A percentile compares a stretch with the other conserved stretches of the same genome.
Evolutionary conservation across 92 coral and sea anemone species (phyloP).

Genomic region (Porites divaricata): DNA sequence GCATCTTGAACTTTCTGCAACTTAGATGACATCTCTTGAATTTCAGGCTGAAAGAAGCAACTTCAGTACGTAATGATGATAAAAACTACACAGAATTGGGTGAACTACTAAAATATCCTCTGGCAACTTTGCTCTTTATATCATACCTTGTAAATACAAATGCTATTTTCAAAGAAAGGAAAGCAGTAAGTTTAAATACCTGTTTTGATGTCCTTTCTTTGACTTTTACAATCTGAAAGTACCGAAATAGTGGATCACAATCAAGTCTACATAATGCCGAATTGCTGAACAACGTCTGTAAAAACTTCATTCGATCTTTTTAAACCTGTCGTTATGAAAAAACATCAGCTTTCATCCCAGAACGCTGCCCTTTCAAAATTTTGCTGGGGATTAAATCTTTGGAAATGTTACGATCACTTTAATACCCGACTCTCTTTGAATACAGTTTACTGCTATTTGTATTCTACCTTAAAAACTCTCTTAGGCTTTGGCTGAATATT

Average conservation of each 20-base stretch:
- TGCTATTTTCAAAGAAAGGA: background rate
- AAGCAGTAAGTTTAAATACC: constrained; percentile 1
- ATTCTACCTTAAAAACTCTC: constrained; percentile 59
- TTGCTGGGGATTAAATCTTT: too few relatives aligned
- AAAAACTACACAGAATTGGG: background rate
- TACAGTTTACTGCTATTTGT: background rate
- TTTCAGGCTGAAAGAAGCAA: constrained; percentile 3
- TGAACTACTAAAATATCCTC: too few relatives aligned
- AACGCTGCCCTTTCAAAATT: too few relatives aligned
- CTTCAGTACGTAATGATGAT: background rate
- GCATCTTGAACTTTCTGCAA: constrained; percentile 57
- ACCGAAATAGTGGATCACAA: background rate
- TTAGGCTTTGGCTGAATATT: constrained; percentile 30
- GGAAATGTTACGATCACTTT: too few relatives aligned
- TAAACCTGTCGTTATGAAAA: too few relatives aligned
- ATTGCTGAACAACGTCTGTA: background rate
- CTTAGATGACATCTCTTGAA: constrained; percentile 26
- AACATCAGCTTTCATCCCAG: too few relatives aligned
- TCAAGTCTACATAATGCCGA: too few relatives aligned
- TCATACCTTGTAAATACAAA: too few relatives aligned
- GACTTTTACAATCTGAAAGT: constrained; percentile 30
- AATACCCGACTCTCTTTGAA: background rate
- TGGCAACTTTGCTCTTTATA: too few relatives aligned
- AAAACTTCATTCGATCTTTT: too few relatives aligned
- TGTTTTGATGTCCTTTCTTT: constrained; percentile 24